Evolutionary conservation across 2,113 vertebrate genomes (phyloP).

Genomic region (Poeciliopsis turrubarensis): DNA sequence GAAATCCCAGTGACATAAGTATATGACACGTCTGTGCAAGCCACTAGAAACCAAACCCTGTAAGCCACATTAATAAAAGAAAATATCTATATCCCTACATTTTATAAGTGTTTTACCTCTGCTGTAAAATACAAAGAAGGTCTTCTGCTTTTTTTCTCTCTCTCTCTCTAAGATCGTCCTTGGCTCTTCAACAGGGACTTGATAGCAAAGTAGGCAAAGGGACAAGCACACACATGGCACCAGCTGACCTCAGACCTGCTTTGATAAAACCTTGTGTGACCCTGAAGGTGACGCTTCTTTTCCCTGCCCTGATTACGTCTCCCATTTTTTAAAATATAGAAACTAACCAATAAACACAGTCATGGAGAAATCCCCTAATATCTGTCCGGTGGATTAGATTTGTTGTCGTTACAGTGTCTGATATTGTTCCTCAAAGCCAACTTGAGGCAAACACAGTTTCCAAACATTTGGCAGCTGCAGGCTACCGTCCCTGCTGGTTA

Average conservation of each 20-base stretch:
- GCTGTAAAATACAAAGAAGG: conserved; percentile 31
- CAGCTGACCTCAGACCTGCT: conserved; percentile 58
- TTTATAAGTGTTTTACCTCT: conserved; percentile 10
- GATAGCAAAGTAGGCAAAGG: conserved; percentile 15
- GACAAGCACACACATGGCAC: conserved; percentile 41
- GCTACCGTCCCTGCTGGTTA: conserved; percentile 29
- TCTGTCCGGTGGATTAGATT: conserved; percentile 9
- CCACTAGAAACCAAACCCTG: conserved; percentile 13
- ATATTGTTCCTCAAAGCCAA: conserved; percentile 14
- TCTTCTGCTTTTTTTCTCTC: conserved; percentile 1
- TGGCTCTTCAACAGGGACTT: conserved; percentile 13
- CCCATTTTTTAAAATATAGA: background rate
- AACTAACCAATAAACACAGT: background rate
- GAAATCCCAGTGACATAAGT: conserved; percentile 63
- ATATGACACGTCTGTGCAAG: conserved; percentile 47
- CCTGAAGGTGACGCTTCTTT: conserved; percentile 30
- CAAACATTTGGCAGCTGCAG: conserved; percentile 44
- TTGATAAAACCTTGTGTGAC: conserved; percentile 33
- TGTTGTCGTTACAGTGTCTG: conserved; percentile 25
- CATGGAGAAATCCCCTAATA: background rate
- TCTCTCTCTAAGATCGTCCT: conserved; percentile 9
- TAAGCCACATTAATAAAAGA: conserved; percentile 20
- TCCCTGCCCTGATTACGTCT: background rate
- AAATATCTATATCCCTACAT: background rate
- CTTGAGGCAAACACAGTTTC: conserved; percentile 9